These are phyloP conservation scores for Eudyptes chrysolophus DNA, from an alignment of 2,113 vertebrate species.

Conservation along the genomic window DNA sequence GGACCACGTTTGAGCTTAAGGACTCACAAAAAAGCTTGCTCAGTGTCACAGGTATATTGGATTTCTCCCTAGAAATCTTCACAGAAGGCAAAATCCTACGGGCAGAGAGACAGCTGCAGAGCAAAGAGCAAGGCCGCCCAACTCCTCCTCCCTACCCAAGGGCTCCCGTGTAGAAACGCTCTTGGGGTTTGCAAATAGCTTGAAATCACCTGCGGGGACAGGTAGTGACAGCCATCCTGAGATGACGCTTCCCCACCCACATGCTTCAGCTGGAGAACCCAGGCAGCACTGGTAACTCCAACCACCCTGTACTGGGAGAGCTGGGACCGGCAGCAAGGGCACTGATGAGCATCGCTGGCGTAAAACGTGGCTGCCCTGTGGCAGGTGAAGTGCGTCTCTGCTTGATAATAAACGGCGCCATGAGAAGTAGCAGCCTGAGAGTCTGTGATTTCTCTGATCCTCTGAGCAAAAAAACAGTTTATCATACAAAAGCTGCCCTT, in stretches of 20 bases:
- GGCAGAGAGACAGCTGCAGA: background rate
- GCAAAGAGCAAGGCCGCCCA: background rate
- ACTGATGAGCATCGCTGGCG: background rate
- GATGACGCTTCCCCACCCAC: background rate
- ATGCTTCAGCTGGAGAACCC: background rate
- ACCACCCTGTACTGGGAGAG: background rate
- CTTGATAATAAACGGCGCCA: background rate
- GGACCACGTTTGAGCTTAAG: background rate
- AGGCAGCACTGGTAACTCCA: background rate
- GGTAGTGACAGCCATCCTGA: background rate
- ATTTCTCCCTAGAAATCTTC: background rate
- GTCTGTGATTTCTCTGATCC: background rate
- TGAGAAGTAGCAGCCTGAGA: background rate
- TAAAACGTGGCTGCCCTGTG: background rate
- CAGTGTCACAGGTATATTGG: background rate
- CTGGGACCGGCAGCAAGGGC: background rate
- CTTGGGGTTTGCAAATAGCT: background rate
- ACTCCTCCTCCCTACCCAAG: background rate
- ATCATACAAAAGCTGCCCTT: background rate
- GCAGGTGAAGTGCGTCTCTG: background rate
- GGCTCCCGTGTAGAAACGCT: background rate
- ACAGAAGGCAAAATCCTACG: background rate
- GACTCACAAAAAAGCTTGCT: background rate
- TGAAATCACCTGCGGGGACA: background rate
- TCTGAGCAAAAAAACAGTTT: background rate